Conservation (phyloP, 2,888 invertebrate genomes). For the Luperina nickerlii region DNA sequence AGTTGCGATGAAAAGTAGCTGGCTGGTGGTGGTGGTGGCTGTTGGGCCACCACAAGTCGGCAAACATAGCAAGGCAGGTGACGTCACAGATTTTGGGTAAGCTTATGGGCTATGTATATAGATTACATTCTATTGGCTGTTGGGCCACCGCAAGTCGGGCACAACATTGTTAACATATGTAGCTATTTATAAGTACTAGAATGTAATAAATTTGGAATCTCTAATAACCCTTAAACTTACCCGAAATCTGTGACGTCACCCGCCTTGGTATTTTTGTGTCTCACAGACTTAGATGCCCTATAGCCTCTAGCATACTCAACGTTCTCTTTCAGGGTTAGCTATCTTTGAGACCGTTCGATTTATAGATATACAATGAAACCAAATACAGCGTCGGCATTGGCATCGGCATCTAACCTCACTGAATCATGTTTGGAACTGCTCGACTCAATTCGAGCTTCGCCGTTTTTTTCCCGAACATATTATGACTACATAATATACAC, state of each 20-base stretch:
- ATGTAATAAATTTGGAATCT: neutral
- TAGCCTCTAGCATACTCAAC: neutral
- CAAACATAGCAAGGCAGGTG: too few species aligned
- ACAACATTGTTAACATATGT: neutral
- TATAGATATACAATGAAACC: slow-evolving; percentile 2
- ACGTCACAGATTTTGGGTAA: too few species aligned
- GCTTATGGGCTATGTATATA: too few species aligned
- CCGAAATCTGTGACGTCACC: slow-evolving; percentile 7
- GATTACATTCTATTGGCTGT: neutral
- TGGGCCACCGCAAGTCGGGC: neutral
- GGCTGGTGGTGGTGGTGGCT: too few species aligned
- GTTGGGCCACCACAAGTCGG: too few species aligned
- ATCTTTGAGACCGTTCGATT: slow-evolving; percentile 21
- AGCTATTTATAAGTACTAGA: neutral
- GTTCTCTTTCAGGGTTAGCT: neutral
- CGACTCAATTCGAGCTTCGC: neutral
- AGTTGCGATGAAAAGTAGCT: too few species aligned
- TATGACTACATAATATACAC: neutral
- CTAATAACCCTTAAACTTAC: neutral
- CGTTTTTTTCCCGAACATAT: neutral
- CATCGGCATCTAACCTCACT: neutral
- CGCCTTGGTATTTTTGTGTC: neutral
- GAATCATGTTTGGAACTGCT: neutral
- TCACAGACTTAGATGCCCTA: neutral
- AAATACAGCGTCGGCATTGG: neutral